Base-by-base conservation (phyloP, 2,888 invertebrate species). In the Andrena chrysosceles region DNA sequence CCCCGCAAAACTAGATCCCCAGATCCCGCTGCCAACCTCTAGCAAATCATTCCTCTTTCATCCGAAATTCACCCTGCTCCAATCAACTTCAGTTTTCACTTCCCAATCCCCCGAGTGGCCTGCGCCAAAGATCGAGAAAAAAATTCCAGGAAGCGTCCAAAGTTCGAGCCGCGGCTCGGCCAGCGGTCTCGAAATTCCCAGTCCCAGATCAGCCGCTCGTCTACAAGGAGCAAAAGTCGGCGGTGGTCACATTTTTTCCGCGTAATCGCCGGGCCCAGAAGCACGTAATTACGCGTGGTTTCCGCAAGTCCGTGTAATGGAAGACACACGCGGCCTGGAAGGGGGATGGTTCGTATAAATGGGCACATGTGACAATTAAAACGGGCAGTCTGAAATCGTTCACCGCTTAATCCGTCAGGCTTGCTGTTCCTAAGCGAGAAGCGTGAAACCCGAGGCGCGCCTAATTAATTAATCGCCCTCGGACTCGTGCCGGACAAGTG, bases 321-420 rank as follows among this genome's bases (percentile, higher is more conserved):
- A 76, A 68, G 66, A 82, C 67, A 56, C 69, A 54, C n/a, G 69
- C 8, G 5, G 20, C 20, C 70, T 68, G 75, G 75, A 75, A 91
- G 91, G 92, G 52, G 74, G 86, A 70, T 81, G 83, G 71, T 77
- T 87, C 89, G 86, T 93, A 93, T 93, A 93, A 93, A 92, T 90
- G 90, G 90, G 81, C 91, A 89, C 89, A 91, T 85, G 85, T 91
- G 92, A 90, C 92, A 93, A 93, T 93, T 93, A 92, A 93, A 91
- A 89, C 90, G 23, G 91, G 88, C 93, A 93, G 93, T 93, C 91
- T 91, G 87, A 90, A 89, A 90, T 84, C 85, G 89, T 89, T 87
- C 90, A 89, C 85, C 88, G 88, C 84, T 90, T 89, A 89, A 90
- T 90, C 86, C 86, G 83, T 80, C 84, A 16, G 42, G 42, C 48